Base-by-base conservation (phyloP, 92 coral and sea anemone genomes). In the Paramuricea clavata region DNA sequence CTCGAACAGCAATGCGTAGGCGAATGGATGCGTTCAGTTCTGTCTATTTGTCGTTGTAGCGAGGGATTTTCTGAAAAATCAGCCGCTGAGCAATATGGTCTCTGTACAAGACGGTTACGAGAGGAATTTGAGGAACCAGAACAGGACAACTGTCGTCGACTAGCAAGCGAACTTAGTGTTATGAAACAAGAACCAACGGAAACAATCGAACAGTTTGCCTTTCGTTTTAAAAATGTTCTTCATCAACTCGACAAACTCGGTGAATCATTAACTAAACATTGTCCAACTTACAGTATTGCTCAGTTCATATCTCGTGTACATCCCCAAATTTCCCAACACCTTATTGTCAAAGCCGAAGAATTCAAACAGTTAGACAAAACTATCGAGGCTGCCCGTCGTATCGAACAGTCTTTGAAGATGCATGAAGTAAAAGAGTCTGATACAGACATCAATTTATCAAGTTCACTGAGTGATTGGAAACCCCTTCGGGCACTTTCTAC, bases 221-320 rank as follows among this genome's bases (percentile, higher is more conserved):
- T 91, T 34, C 87, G 78, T 49, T 91, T 47, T 88, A 90, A 91
- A 28, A 88, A 73, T 19, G 49, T 73, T 13, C 82, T 89, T 25
- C 91, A 86, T 86, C 93, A 92, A 78, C 69, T 92, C 59, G 91
- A 92, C 64, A 89, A 86, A 44, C 90, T 86, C 42, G 93, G 95
- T 70, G 85, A 91, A 49, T 88, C 77, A 25, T 73, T 91, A 25
- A 83, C 72, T 27, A 74, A 88, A 30, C 90, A 77, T 74, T 89
- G 93, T 50, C 93, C 95, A 68, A 92, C 88, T 21, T 89, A 72
- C 87, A 90, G 69, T 28, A 86, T 89, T 57, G 90, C 91, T n/a
- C 95, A 92, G 86, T 89, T 89, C 85, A 87, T 86, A 74, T 92
- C 93, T 23, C 90, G 87, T 57, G 89, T 86, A 6, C 81, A 83